Evolutionary conservation across 2,888 invertebrate genomes (phyloP), one percentile per base, ranked within the genome.

Genomic region (Ormyrus thymus): DNA sequence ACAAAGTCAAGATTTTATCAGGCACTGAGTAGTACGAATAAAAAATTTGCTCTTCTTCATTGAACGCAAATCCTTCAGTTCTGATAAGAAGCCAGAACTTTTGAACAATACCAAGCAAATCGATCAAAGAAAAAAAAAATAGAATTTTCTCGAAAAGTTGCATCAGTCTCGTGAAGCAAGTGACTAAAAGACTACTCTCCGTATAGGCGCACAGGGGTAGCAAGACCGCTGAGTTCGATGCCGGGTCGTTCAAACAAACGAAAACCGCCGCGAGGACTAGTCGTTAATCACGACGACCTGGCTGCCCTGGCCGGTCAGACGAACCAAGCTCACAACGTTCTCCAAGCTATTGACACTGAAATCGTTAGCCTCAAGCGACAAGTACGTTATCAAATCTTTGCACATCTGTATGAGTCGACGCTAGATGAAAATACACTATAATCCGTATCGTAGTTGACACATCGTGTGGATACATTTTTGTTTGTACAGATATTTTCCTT

Each of bases 281-380:
- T 97, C 93, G 96, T 98, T 92, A 97, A 97, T 93, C 96, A 97
- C 91, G 98, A 98, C 91, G 98, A 98, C 93, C 93, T 98, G 90
- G 95, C 97, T 85, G 94, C 96, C 86, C 94, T 98, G 93, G 97
- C 97, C 81, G 94, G 95, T 83, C 94, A 94, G 85, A 94, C 95
- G 79, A 92, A 92, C 88, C 92, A 93, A 87, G 92, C 92, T 85
- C 92, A 92, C 86, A 88, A 91, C 88, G 95, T 97, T 91, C 94
- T 98, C 87, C 95, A 95, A 91, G 95, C 96, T 87, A 95, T 97
- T 93, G 98, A 98, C 91, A 94, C 97, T 89, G 98, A 98, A 92
- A 95, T 98, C 90, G 94, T 97, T 91, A 95, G 97, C 87, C 93
- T 98, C 88, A 97, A 97, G 92, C 94, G 97, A 94, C 97, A 97